Percentiles rank a stretch among this genome's conserved stretches.
These are phyloP conservation scores for Serilophus lunatus DNA, from an alignment of 2,113 vertebrate genomes.

Conservation along the genomic window DNA sequence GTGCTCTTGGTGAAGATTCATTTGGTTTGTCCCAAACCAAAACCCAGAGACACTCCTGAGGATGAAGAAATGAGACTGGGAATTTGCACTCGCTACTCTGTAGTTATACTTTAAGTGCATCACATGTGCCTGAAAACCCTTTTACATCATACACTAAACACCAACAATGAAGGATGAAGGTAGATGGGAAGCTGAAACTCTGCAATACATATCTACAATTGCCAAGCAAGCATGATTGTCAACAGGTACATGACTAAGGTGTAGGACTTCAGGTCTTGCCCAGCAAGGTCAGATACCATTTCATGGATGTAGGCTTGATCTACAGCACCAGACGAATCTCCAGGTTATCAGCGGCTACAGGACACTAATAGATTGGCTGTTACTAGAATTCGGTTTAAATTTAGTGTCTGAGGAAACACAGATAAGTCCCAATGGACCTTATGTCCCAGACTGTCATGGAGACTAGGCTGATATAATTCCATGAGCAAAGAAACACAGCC, in stretches of 20 bases:
- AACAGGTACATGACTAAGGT: not conserved
- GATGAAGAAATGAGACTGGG: not conserved
- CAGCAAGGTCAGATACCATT: not conserved
- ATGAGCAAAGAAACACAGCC: not conserved
- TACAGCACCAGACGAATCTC: not conserved
- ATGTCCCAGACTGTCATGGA: not conserved
- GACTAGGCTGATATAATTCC: not conserved
- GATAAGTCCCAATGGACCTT: not conserved
- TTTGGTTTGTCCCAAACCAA: not conserved
- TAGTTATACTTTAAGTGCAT: not conserved
- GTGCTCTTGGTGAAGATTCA: not conserved
- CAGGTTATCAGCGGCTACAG: not conserved
- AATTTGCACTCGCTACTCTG: not conserved
- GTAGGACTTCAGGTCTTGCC: not conserved
- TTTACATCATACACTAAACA: not conserved
- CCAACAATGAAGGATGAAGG: not conserved
- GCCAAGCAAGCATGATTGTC: not conserved
- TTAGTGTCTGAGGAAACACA: not conserved
- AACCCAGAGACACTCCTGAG: not conserved
- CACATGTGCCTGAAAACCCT: not conserved
- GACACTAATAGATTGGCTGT: not conserved
- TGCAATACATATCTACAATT: not conserved
- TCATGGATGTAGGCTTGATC: not conserved
- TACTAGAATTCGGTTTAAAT: not conserved
- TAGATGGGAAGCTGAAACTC: not conserved